These are phyloP conservation scores for Cyanocitta stelleri DNA, from an alignment of 2,113 vertebrate species.

Conservation along the genomic window DNA sequence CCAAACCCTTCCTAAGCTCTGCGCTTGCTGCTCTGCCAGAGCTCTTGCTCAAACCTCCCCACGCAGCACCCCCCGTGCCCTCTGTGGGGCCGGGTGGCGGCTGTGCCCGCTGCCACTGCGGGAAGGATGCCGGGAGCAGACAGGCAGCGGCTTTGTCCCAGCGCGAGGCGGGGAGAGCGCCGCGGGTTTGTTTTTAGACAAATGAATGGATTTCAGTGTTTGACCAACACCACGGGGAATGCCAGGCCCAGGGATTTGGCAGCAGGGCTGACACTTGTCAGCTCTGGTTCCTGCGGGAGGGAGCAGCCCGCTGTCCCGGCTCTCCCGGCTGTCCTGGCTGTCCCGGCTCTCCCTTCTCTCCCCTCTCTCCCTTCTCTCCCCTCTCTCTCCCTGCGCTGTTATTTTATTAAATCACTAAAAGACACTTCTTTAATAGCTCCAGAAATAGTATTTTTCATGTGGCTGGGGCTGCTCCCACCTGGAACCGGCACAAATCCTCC, in stretches of 20 bases:
- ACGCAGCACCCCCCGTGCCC: fast-evolving
- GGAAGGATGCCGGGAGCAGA: neutral
- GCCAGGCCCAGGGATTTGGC: neutral
- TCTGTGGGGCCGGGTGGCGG: neutral
- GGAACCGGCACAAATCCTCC: neutral
- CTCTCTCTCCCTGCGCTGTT: neutral
- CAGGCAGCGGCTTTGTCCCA: neutral
- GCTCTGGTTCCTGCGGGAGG: neutral
- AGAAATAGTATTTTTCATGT: neutral
- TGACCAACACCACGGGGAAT: neutral
- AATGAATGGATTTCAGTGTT: slow-evolving; percentile 26
- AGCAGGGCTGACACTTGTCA: neutral
- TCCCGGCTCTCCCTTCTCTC: neutral
- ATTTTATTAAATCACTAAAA: slow-evolving; percentile 50
- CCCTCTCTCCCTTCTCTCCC: too few relatives aligned
- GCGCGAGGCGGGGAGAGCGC: neutral
- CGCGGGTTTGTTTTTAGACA: neutral
- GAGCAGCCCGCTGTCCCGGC: neutral
- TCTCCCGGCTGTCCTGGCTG: too few relatives aligned
- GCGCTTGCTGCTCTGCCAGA: neutral
- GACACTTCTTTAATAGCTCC: neutral
- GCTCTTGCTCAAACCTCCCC: neutral
- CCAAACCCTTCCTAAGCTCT: neutral
- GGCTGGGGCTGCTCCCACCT: slow-evolving; percentile 8
- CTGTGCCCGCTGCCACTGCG: neutral